Evolutionary conservation across 2,797 vertebrate genomes (phyloP), one percentile per base, ranked within the genome.

Genomic region (Gallinago solitaria): DNA sequence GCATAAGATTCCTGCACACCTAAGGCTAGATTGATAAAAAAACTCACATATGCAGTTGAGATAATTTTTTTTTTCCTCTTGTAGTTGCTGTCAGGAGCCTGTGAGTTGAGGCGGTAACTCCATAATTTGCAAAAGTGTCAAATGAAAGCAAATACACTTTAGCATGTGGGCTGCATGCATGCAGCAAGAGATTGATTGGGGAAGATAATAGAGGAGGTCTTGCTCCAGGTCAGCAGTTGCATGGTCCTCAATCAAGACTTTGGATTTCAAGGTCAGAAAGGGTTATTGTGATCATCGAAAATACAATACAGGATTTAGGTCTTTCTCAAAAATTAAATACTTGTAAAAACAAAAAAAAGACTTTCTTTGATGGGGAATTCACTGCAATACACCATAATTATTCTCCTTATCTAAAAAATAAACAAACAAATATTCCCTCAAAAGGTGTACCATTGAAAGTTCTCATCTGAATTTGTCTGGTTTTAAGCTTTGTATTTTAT

Each of bases 41-140:
- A 54, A 8, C 33, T 84, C 28, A n/a, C 28, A 79, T 60, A 50
- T 53, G 67, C 47, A 88, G 75, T 24, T 68, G 88, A 93, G 78
- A 41, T 92, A 41, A 32, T 2, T 82, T 96, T 89, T 89, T 73
- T 85, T 73, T 63, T 63, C 32, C 57, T 69, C 37, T 83, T 95
- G 71, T 54, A 71, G 60, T 54, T 71, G 30, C 83, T 74, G 37
- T 80, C 87, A 95, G 59, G 51, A 80, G 54, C 33, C 33, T 90
- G 50, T 93, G 91, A 81, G 77, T 60, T 92, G 69, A 95, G 77
- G 67, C 45, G 4, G 84, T 73, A 95, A 96, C 80, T 96, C 75
- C 54, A 25, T 89, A 86, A 93, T 93, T 94, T 95, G 48, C n/a
- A 75, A 93, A 96, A 91, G 53, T 48, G 51, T 84, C 79, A 93